Percentiles rank a stretch among this genome's conserved stretches.
Evolutionary conservation across 2,113 vertebrate genomes (phyloP).

Genomic region (Mesocricetus auratus): DNA sequence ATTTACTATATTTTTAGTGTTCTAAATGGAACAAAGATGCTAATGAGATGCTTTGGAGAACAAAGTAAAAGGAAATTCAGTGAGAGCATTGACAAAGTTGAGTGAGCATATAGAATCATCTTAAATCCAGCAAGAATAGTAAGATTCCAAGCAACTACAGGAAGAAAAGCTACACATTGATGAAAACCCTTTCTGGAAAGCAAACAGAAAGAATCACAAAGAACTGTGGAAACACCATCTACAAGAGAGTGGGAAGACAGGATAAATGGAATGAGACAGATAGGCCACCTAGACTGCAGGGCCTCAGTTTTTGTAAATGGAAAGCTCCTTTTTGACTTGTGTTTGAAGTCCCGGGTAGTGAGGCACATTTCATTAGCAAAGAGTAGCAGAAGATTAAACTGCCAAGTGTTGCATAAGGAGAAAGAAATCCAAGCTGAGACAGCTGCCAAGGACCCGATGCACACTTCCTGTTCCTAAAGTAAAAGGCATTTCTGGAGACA

Average conservation of each 20-base stretch:
- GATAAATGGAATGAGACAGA: slow-evolving; percentile 57
- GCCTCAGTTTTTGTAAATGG: slow-evolving; percentile 45
- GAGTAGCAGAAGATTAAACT: slow-evolving; percentile 80
- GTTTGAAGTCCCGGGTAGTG: slow-evolving; percentile 27
- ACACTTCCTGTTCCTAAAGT: slow-evolving; percentile 69
- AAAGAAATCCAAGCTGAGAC: slow-evolving; percentile 67
- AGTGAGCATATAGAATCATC: slow-evolving; percentile 2
- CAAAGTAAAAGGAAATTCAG: neutral
- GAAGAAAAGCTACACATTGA: neutral
- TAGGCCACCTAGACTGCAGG: neutral
- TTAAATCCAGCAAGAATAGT: neutral
- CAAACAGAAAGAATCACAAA: slow-evolving; percentile 74
- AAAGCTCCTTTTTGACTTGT: slow-evolving; percentile 56
- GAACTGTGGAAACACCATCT: slow-evolving; percentile 78
- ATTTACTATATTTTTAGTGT: neutral
- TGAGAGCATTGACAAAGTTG: neutral
- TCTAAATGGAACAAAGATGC: neutral
- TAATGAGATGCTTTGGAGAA: neutral
- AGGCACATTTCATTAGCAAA: slow-evolving; percentile 48
- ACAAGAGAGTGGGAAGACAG: slow-evolving; percentile 70
- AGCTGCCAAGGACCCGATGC: slow-evolving; percentile 57
- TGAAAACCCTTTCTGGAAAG: slow-evolving; percentile 76
- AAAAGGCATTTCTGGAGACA: slow-evolving; percentile 75
- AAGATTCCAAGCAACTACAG: slow-evolving; percentile 23
- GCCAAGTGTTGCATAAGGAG: slow-evolving; percentile 78